Evolutionary conservation across 1,140 invertebrate genomes (phyloP), one percentile per base, ranked within the genome.

Genomic region (Leptinotarsa undecemlineata): DNA sequence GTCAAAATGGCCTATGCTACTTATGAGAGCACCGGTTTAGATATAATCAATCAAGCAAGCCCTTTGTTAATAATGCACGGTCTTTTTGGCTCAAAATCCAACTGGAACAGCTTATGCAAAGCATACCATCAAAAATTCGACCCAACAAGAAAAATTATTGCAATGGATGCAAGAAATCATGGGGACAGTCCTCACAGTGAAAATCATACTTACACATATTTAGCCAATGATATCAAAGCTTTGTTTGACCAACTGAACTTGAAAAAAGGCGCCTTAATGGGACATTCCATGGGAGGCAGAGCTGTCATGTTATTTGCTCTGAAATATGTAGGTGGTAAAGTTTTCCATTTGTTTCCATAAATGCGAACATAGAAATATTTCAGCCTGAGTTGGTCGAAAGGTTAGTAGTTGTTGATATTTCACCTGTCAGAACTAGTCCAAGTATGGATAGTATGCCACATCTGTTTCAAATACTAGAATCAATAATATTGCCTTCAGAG

Each of bases 251-350:
- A 90, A 68, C 83, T 94, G 63, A 82, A 86, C 0, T 86, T 94
- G 6, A 75, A 87, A 0, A 91, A 90, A 84, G 88, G 90, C 19
- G 86, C 90, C 74, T 79, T 97, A 5, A 85, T 98, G 75, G 96
- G 96, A 0, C 95, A 98, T 81, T 95, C 95, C 74, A 96, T 98
- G 93, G 96, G 96, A 19, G 96, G 95, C 17, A 90, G 94, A 71
- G 87, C 92, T 3, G 91, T 92, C 63, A 97, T 98, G 95, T 88
- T 88, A 33, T 87, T 93, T 33, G 92, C 95, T 51, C 84, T 97
- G 17, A 88, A 85, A 80, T 79, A 79, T 68, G 77, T 78, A 15
- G 72, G 77, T 76, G 3, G 11, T 42, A 47, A 68, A 15, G 6
- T 21, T 42, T 42, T 20, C 17, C 42, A 15, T 68, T 21, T 26